Conservation (phyloP, 2,113 vertebrate species). For the Sialia sialis region DNA sequence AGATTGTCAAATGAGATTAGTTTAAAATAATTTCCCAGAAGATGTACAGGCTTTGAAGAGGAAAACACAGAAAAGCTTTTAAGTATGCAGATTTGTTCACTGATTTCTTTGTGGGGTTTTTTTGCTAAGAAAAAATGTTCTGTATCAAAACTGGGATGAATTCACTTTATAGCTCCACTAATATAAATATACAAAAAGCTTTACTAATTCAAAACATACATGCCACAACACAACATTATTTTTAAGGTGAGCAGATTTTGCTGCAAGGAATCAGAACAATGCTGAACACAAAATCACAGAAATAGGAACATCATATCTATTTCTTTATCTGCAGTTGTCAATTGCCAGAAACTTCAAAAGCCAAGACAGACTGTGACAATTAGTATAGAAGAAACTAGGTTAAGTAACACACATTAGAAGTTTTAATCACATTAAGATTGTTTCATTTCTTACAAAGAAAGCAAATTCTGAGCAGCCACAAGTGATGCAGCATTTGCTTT, state of each 20-base stretch:
- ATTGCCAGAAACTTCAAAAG: neutral
- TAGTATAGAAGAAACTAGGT: neutral
- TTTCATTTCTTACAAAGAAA: conserved; percentile 29
- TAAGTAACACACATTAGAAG: neutral
- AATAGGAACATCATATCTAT: neutral
- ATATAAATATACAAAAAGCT: neutral
- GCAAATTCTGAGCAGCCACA: conserved; percentile 59
- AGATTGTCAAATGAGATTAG: conserved; percentile 2
- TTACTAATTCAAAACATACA: neutral
- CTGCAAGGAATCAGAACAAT: neutral
- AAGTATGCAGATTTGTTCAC: neutral
- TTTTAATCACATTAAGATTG: neutral
- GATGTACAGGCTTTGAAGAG: neutral
- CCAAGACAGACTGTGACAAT: neutral
- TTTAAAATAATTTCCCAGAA: conserved; percentile 27
- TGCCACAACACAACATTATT: neutral
- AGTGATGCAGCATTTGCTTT: conserved; percentile 44
- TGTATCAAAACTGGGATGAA: neutral
- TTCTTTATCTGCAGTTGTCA: neutral
- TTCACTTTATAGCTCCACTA: neutral
- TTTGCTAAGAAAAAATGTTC: neutral
- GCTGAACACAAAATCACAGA: neutral
- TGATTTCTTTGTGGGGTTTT: neutral
- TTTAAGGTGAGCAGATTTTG: neutral
- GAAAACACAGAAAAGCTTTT: neutral